These are phyloP conservation scores for Pseudolaguvia tuberculata DNA, from an alignment of 2,113 vertebrate species.

Conservation along the genomic window DNA sequence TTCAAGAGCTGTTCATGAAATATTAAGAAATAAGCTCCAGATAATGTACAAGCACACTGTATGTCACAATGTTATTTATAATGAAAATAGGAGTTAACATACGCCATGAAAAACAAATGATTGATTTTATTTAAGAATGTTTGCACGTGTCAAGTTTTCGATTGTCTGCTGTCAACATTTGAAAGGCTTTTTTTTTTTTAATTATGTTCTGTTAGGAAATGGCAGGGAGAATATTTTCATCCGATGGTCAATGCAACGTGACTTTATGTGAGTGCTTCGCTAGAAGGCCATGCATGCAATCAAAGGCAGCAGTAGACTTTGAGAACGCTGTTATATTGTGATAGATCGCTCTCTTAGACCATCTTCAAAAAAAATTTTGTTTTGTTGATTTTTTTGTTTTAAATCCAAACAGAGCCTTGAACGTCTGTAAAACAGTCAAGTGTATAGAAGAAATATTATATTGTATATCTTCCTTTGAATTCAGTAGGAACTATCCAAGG, in stretches of 20 bases:
- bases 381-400: not conserved
- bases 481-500: slow-evolving; percentile 38
- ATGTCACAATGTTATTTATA: slow-evolving; percentile 22
- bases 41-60: slow-evolving; percentile 16
- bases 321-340: slow-evolving; percentile 31
- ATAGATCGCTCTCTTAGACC: slow-evolving; percentile 24
- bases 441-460: slow-evolving; percentile 43
- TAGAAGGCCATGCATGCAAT: slow-evolving; percentile 42
- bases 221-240: slow-evolving; percentile 37
- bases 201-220: slow-evolving; percentile 7
- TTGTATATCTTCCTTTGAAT: slow-evolving; percentile 38
- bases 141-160: slow-evolving; percentile 28
- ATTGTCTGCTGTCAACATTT: slow-evolving; percentile 25
- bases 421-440: slow-evolving; percentile 44
- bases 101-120: slow-evolving; percentile 34
- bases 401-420: slow-evolving; percentile 30
- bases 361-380: slow-evolving; percentile 34
- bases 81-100: slow-evolving; percentile 18
- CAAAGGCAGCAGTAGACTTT: slow-evolving; percentile 17
- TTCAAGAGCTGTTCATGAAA: not conserved
- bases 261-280: slow-evolving; percentile 35
- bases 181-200: slow-evolving; percentile 17
- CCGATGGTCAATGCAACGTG: slow-evolving; percentile 19
- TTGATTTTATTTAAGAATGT: slow-evolving; percentile 7
- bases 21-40: slow-evolving; percentile 11